Conservation (phyloP, 92 coral and sea anemone genomes). For the Nematostella vectensis region DNA sequence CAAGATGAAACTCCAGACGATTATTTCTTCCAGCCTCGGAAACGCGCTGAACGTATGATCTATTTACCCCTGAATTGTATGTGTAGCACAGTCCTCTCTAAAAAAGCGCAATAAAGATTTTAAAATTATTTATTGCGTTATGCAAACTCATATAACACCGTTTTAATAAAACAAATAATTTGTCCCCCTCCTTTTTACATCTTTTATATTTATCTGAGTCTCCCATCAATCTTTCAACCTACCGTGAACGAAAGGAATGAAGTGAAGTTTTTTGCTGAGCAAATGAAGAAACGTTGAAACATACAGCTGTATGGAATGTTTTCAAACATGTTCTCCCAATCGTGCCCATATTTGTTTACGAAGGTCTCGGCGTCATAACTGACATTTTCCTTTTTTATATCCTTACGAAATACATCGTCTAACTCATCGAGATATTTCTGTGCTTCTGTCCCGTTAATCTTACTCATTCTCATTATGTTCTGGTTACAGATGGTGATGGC, state of each 20-base stretch:
- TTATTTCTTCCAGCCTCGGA: slow-evolving; percentile 3
- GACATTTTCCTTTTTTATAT: neutral
- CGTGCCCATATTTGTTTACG: neutral
- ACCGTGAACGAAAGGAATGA: too few relatives aligned
- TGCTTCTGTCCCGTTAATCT: neutral
- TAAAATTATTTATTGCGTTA: too few relatives aligned
- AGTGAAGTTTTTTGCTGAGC: too few relatives aligned
- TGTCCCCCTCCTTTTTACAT: too few relatives aligned
- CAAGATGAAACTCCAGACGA: neutral
- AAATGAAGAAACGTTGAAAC: too few relatives aligned
- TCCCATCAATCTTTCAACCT: neutral
- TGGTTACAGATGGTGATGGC: neutral
- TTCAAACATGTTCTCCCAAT: neutral
- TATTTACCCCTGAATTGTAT: neutral
- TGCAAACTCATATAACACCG: too few relatives aligned
- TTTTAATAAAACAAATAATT: too few relatives aligned
- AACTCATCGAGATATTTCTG: neutral
- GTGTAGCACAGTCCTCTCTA: slow-evolving; percentile 25
- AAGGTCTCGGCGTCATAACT: neutral
- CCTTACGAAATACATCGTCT: neutral
- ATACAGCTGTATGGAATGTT: neutral
- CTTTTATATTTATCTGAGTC: too few relatives aligned
- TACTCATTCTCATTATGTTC: neutral
- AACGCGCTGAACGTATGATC: neutral
- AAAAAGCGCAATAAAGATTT: neutral